Evolutionary conservation across 2,888 invertebrate species (phyloP).

Genomic region (Lagria hirta): DNA sequence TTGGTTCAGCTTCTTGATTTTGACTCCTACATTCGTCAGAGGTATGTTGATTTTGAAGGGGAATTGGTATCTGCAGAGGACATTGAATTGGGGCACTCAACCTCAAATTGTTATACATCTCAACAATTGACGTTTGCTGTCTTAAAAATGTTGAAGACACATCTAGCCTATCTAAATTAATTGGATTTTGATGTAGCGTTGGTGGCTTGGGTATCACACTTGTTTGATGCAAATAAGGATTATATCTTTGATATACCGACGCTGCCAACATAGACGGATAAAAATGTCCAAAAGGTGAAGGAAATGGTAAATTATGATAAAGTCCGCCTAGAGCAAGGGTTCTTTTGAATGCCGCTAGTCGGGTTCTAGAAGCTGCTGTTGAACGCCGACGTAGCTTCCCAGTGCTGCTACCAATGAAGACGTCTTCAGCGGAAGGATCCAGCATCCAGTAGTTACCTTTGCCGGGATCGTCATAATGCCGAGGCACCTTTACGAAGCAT

Average conservation of each 20-base stretch:
- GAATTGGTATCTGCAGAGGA: constrained; percentile 39
- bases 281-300: constrained; percentile 45
- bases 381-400: constrained; percentile 91
- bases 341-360: constrained; percentile 87
- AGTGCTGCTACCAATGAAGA: constrained; percentile 96
- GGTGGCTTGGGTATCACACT: constrained; percentile 16
- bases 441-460: constrained; percentile 99
- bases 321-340: constrained; percentile 69
- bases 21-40: constrained; percentile 25
- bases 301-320: constrained; percentile 62
- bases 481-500: constrained; percentile 95
- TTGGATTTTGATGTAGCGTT: constrained; percentile 17
- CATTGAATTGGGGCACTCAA: constrained; percentile 40
- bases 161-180: constrained; percentile 16
- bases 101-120: constrained; percentile 43
- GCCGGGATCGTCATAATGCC: constrained; percentile 98
- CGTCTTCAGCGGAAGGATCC: constrained; percentile 95
- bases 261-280: constrained; percentile 58
- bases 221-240: constrained; percentile 59
- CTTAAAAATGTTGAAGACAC: constrained; percentile 33
- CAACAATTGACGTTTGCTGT: constrained; percentile 37
- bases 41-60: constrained; percentile 14
- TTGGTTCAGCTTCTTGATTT: constrained; percentile 17
- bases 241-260: constrained; percentile 65
- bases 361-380: constrained; percentile 84